phyloP scores from a whole-genome alignment of 2,888 invertebrate species.

The Dryomyza anilis region DNA sequence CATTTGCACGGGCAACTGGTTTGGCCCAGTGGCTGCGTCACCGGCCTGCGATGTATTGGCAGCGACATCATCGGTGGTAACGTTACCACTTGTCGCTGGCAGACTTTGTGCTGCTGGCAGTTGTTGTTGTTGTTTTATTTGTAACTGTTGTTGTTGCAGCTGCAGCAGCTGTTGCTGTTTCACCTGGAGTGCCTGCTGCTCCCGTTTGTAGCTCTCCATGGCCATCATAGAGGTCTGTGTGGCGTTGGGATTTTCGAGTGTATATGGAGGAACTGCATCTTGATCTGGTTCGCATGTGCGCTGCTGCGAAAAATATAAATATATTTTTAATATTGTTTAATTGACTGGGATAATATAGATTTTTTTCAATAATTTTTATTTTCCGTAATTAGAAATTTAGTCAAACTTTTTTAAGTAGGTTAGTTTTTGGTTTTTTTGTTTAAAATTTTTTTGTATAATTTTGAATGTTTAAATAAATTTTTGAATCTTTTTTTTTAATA shows the following conservation, averaged over 20 bases:
- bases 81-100: slow-evolving; percentile 11
- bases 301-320: slow-evolving; percentile 42
- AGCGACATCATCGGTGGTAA: slow-evolving; percentile 32
- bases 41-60: slow-evolving; percentile 37
- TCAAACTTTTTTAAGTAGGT: too few relatives aligned
- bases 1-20: slow-evolving; percentile 57
- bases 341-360: too few relatives aligned
- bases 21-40: slow-evolving; percentile 40
- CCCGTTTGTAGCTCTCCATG: slow-evolving; percentile 56
- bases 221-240: slow-evolving; percentile 59
- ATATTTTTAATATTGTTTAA: too few relatives aligned
- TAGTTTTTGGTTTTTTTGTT: too few relatives aligned
- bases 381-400: too few relatives aligned
- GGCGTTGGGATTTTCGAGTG: slow-evolving; percentile 55
- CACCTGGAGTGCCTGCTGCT: slow-evolving; percentile 49
- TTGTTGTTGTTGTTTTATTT: slow-evolving; percentile 26
- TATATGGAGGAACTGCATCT: slow-evolving; percentile 60
- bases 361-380: too few relatives aligned
- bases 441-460: too few relatives aligned
- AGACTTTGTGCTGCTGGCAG: slow-evolving; percentile 18
- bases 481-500: too few relatives aligned
- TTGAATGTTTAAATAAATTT: too few relatives aligned
- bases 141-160: slow-evolving; percentile 41
- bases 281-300: slow-evolving; percentile 56
- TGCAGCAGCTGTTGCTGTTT: slow-evolving; percentile 44